These are phyloP conservation scores for Dipus sagitta DNA, from an alignment of 2,797 vertebrate genomes.

Conservation along the genomic window DNA sequence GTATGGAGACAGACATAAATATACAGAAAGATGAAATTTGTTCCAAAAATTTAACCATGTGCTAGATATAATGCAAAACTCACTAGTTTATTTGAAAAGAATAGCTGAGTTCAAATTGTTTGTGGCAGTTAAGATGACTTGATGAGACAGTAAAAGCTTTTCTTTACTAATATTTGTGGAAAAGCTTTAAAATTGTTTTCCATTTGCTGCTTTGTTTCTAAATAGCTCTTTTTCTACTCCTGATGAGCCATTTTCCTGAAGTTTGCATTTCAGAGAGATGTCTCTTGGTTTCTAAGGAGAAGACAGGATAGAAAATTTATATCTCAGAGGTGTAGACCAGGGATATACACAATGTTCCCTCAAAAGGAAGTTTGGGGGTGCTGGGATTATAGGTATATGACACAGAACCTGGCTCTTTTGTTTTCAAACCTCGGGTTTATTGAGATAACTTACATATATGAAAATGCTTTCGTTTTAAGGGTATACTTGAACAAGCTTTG, in stretches of 20 bases:
- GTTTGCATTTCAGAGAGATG: conserved; percentile 25
- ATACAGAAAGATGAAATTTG: neutral
- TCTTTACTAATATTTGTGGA: conserved; percentile 36
- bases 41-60: neutral
- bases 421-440: neutral
- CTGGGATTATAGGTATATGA: neutral
- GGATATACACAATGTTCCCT: neutral
- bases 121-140: conserved; percentile 2
- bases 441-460: neutral
- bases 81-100: neutral
- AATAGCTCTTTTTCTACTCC: neutral
- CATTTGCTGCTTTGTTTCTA: conserved; percentile 32
- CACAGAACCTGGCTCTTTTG: neutral
- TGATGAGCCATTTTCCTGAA: conserved; percentile 7
- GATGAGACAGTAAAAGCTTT: conserved; percentile 9
- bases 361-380: neutral
- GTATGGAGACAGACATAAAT: neutral
- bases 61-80: neutral
- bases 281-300: neutral
- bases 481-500: neutral
- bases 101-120: conserved; percentile 10
- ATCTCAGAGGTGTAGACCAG: neutral
- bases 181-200: conserved; percentile 17
- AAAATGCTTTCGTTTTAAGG: neutral
- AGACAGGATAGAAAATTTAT: neutral